phyloP scores from a whole-genome alignment of 2,113 vertebrate genomes.

The Sialia sialis region DNA sequence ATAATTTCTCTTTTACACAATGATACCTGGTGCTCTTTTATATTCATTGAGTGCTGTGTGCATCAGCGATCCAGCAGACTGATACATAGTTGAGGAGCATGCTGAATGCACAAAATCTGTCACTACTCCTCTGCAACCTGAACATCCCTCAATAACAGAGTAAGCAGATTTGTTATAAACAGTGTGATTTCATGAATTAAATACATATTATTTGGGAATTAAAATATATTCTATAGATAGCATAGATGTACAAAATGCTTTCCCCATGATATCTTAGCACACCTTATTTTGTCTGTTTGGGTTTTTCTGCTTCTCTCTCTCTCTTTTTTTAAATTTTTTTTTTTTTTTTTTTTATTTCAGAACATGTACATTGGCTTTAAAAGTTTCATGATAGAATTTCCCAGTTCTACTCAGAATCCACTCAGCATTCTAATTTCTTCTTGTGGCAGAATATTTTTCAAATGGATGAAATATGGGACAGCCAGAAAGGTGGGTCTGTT shows the following conservation, averaged over 20 bases:
- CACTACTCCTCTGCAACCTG: not conserved
- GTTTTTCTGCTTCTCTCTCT: not conserved
- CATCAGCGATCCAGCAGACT: not conserved
- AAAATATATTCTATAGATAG: not conserved
- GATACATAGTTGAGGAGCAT: not conserved
- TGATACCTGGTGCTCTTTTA: not conserved
- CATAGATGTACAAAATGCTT: not conserved
- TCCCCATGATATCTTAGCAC: not conserved
- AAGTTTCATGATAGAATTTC: not conserved
- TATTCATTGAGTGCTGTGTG: not conserved
- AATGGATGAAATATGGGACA: not conserved
- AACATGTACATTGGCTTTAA: not conserved
- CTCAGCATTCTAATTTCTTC: not conserved
- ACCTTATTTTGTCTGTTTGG: not conserved
- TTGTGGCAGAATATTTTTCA: not conserved
- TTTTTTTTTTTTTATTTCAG: not conserved
- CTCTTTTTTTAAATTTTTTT: no score
- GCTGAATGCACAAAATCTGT: not conserved
- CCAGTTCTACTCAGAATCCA: not conserved
- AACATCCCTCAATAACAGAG: not conserved
- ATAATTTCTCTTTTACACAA: not conserved
- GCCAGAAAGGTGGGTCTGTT: not conserved
- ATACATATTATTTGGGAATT: not conserved
- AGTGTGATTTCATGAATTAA: not conserved
- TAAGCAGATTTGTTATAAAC: not conserved